Base-by-base conservation (phyloP, 2,888 invertebrate species). In the Falcaria lacertinaria region DNA sequence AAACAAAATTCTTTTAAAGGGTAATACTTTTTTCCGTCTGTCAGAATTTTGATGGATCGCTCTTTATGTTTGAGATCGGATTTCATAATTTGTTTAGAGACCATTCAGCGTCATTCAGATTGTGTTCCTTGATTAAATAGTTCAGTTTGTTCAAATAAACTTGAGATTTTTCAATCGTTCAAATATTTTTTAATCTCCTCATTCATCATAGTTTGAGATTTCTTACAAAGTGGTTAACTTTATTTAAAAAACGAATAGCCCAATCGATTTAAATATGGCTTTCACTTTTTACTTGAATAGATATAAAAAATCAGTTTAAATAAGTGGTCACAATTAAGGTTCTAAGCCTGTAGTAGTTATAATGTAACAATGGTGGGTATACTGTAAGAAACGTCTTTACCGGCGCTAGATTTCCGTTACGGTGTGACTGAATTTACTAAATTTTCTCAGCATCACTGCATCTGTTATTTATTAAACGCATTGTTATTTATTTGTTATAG, bases 61-160 rank as follows among this genome's bases (percentile, higher is more conserved):
- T 71, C 50, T 65, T 75, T 69, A 66, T 60, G 54, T 51, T 47
- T 41, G 52, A 63, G 77, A 80, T 85, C 81, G 63, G 67, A 75
- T 87, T 87, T 80, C 87, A 83, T 80, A 83, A 83, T 81, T 83
- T 81, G 72, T 85, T 83, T 81, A 69, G 77, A 70, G 56, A 72
- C 67, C 76, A 76, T 81, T 80, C 76, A 69, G 50, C 68, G 65
- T 59, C 55, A 57, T 64, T 50, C 62, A 55, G 80, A 80, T 84
- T 84, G 71, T 74, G 57, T 66, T 69, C 50, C 62, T 73, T 66
- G 77, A 82, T 86, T 80, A 83, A 85, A 85, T 83, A 82, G 79
- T 80, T 79, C 62, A 56, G 52, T 50, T 64, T 63, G 55, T 66
- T 64, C 61, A 57, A 58, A 57, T 65, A 54, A 33, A 42, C 32